These are phyloP conservation scores for Philopotamus ludificatus DNA, from an alignment of 1,140 invertebrate species.

Conservation along the genomic window DNA sequence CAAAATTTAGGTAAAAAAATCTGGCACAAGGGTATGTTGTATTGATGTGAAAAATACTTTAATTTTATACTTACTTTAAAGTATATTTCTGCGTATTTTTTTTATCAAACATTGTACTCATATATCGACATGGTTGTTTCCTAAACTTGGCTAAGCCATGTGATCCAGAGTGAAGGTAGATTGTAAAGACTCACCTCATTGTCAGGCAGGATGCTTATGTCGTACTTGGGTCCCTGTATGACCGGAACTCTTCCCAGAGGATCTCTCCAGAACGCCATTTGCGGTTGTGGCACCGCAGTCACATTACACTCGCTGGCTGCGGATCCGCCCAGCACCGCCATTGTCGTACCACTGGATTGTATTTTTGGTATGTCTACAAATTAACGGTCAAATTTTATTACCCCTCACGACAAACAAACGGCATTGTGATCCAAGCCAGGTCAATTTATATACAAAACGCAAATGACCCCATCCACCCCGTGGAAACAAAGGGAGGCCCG, in stretches of 20 bases:
- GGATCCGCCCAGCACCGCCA: slow-evolving; percentile 68
- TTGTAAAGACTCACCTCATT: slow-evolving; percentile 55
- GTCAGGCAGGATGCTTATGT: slow-evolving; percentile 58
- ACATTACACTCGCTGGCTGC: slow-evolving; percentile 74
- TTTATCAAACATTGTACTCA: no score
- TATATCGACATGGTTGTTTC: not conserved
- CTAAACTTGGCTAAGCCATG: not conserved
- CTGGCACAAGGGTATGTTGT: no score
- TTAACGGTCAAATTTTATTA: slow-evolving; percentile 1
- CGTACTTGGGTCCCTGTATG: slow-evolving; percentile 72
- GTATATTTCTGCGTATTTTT: no score
- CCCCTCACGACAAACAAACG: no score
- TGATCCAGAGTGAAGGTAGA: no score
- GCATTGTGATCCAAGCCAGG: not conserved
- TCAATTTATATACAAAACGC: slow-evolving; percentile 2
- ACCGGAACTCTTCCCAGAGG: slow-evolving; percentile 67
- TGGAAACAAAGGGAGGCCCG: not conserved
- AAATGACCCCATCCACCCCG: not conserved
- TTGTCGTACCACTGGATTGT: slow-evolving; percentile 70
- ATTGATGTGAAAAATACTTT: no score
- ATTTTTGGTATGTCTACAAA: slow-evolving; percentile 69
- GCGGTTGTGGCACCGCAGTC: slow-evolving; percentile 73
- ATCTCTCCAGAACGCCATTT: slow-evolving; percentile 77
- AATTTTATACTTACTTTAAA: no score
- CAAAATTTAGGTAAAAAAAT: no score